These are phyloP conservation scores for Neoniphon sammara DNA, from an alignment of 2,797 vertebrate genomes.

Conservation along the genomic window DNA sequence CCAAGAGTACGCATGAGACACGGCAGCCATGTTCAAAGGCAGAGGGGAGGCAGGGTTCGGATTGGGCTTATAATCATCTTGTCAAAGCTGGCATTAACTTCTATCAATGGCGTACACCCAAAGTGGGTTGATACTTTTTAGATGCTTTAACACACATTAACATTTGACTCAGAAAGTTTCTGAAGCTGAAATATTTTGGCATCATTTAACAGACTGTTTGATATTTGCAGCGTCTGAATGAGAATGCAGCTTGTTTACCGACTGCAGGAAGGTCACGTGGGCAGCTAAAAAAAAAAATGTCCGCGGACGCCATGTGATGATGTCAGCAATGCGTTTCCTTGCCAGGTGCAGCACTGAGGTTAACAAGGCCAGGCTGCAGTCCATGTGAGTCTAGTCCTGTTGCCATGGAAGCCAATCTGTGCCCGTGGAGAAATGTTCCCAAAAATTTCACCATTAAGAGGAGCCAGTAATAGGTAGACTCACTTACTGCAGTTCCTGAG, in stretches of 20 bases:
- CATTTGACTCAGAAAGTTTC: background rate
- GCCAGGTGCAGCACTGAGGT: constrained; percentile 42
- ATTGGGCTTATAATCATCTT: background rate
- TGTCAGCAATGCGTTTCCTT: constrained; percentile 37
- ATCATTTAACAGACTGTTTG: background rate
- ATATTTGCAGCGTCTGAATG: background rate
- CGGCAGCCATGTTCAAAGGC: background rate
- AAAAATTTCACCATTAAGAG: constrained; percentile 46
- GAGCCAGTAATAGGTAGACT: constrained; percentile 41
- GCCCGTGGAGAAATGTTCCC: constrained; percentile 34
- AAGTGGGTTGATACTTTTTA: background rate
- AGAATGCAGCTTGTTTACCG: background rate
- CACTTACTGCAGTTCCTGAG: constrained; percentile 1
- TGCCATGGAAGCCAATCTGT: constrained; percentile 63
- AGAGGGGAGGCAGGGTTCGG: constrained; percentile 12
- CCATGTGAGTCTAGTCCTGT: constrained; percentile 31
- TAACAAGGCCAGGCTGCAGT: constrained; percentile 46
- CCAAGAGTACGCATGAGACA: background rate
- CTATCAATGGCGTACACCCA: background rate
- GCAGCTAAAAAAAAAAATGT: background rate
- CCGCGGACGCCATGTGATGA: constrained; percentile 37
- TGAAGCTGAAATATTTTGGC: background rate
- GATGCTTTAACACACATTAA: background rate
- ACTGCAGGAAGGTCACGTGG: background rate
- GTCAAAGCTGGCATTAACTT: constrained; percentile 9